Base-by-base conservation (phyloP, 2,113 vertebrate genomes). In the Anser brachyrhynchus region DNA sequence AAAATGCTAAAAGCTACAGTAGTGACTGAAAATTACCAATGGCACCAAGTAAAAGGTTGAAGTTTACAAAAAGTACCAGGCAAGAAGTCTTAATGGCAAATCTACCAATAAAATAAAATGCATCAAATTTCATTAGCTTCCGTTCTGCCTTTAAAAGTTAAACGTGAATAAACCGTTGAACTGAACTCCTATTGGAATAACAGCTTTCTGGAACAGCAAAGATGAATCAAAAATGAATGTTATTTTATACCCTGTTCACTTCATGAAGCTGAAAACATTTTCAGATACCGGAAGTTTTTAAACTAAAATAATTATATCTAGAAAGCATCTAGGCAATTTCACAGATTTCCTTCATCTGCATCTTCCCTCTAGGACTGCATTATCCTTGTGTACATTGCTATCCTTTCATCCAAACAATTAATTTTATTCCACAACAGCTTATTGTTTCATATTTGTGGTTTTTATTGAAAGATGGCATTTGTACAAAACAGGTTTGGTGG, bases 371-470 rank as follows among this genome's bases (percentile, higher is more conserved):
- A 55, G 92, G 96, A 92, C 80, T 96, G 73, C 91, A 58, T 97
- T 98, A 93, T 92, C 84, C 88, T 97, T 95, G 84, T 84, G 52
- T 94, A 97, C 89, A 92, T 77, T 96, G 94, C 95, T 97, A 93
- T 93, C 87, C 80, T 97, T 96, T 97, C 89, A 96, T 92, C 82
- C 97, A 91, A 96, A 87, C 95, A 78, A 93, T 96, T 96, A 87
- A 72, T 95, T 95, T 93, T 73, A 57, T 62, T 76, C 83, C 52
- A 79, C 49, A 80, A 84, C 52, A 94, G 49, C 84, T 96, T 97
- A 55, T 78, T 49, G 46, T 95, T 97, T 97, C 93, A 94, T 97
- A 94, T 77, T 97, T 91, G 71, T 91, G 58, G 73, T 98, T 98
- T 96, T 75, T 43, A 41, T 2, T 52, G 58, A 69, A 81, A 78